These are phyloP conservation scores for Fringilla coelebs DNA, from an alignment of 2,797 vertebrate species.

Conservation along the genomic window DNA sequence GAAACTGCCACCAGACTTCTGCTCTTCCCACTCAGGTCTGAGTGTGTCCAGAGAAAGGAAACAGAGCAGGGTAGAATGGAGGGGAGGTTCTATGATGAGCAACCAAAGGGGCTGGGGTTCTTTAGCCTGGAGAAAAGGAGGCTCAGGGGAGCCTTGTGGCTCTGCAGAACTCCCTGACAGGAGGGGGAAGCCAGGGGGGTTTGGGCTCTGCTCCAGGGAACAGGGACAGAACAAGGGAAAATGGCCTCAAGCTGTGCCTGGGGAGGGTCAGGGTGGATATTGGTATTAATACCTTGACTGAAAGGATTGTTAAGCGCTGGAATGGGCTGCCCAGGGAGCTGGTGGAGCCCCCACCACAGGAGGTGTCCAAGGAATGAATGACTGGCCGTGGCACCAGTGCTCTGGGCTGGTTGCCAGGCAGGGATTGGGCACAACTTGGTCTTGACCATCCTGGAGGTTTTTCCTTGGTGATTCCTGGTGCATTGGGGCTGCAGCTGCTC, in stretches of 20 bases:
- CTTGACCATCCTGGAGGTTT: neutral
- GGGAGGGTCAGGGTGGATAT: neutral
- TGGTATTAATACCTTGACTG: neutral
- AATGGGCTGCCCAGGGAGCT: neutral
- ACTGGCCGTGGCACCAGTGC: neutral
- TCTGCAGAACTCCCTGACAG: neutral
- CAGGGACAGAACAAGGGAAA: neutral
- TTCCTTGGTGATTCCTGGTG: neutral
- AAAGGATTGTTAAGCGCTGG: neutral
- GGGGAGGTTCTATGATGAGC: too few species aligned
- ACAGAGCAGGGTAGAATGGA: too few species aligned
- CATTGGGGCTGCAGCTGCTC: neutral
- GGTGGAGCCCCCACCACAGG: neutral
- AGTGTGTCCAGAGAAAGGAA: too few species aligned
- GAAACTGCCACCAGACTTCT: too few species aligned
- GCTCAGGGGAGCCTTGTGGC: neutral
- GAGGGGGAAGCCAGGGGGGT: too few species aligned
- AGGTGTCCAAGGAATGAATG: neutral
- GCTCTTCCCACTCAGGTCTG: too few species aligned
- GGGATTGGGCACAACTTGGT: neutral
- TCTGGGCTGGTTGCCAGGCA: neutral
- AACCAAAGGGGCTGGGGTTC: too few species aligned
- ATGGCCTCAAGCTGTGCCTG: neutral
- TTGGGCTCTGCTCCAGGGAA: neutral
- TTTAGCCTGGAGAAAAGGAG: neutral